These are phyloP conservation scores for Papilio machaon DNA, from an alignment of 1,140 invertebrate genomes.

Conservation along the genomic window DNA sequence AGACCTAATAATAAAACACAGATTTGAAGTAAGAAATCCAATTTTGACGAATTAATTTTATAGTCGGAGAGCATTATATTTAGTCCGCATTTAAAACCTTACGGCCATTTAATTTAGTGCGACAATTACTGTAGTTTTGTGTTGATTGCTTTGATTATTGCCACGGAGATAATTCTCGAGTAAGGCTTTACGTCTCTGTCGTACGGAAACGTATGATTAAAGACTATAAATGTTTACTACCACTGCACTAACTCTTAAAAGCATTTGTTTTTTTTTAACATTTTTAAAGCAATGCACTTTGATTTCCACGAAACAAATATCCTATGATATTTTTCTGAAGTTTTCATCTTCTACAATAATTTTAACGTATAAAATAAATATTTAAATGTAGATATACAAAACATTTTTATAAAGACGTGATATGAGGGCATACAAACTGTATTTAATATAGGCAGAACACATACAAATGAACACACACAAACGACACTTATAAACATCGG, in stretches of 20 bases:
- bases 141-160: slow-evolving; percentile 45
- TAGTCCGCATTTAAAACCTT: slow-evolving; percentile 53
- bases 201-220: slow-evolving; percentile 44
- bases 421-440: too few relatives aligned
- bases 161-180: slow-evolving; percentile 33
- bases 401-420: not conserved
- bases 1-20: slow-evolving; percentile 16
- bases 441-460: too few relatives aligned
- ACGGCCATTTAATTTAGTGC: slow-evolving; percentile 49
- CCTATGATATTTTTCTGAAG: not conserved
- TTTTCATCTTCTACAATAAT: not conserved
- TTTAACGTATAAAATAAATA: not conserved
- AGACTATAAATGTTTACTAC: slow-evolving; percentile 45
- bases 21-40: slow-evolving; percentile 43
- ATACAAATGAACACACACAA: not conserved
- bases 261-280: slow-evolving; percentile 11
- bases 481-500: slow-evolving; percentile 27
- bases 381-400: too few relatives aligned
- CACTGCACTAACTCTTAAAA: slow-evolving; percentile 32
- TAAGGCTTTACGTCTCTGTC: slow-evolving; percentile 27
- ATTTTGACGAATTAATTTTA: slow-evolving; percentile 56
- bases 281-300: not conserved
- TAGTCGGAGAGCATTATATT: slow-evolving; percentile 45
- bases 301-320: not conserved
- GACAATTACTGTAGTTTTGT: slow-evolving; percentile 27